Evolutionary conservation across 2,113 vertebrate species (phyloP).

Genomic region (Xiphophorus maculatus): DNA sequence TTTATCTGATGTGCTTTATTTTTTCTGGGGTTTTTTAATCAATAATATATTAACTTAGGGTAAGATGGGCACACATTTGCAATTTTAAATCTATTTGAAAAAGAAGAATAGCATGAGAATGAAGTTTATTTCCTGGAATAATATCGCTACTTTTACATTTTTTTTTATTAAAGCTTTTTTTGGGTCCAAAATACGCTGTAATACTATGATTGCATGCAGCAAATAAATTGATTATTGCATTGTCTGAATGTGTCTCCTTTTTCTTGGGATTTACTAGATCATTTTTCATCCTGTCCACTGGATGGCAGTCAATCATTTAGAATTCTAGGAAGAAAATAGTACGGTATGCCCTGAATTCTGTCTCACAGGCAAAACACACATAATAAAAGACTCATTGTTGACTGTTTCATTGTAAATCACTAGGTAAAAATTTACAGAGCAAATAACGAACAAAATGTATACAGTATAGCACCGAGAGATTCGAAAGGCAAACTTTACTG

Average conservation of each 20-base stretch:
- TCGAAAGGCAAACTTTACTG: slow-evolving; percentile 18
- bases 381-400: too few relatives aligned
- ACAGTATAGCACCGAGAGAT: neutral
- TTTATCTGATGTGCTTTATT: slow-evolving; percentile 61
- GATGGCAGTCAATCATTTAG: slow-evolving; percentile 36
- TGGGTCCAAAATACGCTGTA: slow-evolving; percentile 52
- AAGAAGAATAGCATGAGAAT: slow-evolving; percentile 15
- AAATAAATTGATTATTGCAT: slow-evolving; percentile 75
- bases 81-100: slow-evolving; percentile 33
- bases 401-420: neutral
- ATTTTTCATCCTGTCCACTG: slow-evolving; percentile 22
- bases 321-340: neutral
- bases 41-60: slow-evolving; percentile 57
- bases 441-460: neutral
- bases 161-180: slow-evolving; percentile 32
- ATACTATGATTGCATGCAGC: slow-evolving; percentile 72
- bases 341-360: neutral
- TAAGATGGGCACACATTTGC: slow-evolving; percentile 31
- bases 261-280: neutral
- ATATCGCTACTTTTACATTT: slow-evolving; percentile 50
- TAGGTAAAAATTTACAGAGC: too few relatives aligned
- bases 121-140: slow-evolving; percentile 36
- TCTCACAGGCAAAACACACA: neutral
- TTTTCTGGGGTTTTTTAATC: slow-evolving; percentile 45
- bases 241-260: slow-evolving; percentile 8